Base-by-base conservation (phyloP, 2,797 vertebrate genomes). In the Tiaroga cobitis region DNA sequence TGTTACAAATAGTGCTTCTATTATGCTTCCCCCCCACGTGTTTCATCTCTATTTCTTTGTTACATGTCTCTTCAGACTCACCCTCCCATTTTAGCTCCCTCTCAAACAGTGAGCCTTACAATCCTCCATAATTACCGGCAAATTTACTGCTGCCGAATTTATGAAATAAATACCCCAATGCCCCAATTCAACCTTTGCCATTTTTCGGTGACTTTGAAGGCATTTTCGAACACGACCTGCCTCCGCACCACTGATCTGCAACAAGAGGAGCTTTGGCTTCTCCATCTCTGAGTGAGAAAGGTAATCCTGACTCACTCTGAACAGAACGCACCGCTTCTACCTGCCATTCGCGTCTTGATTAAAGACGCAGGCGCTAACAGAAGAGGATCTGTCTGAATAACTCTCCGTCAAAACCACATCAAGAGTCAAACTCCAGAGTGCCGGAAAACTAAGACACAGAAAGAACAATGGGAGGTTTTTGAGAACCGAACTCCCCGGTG, bases 271-370 rank as follows among this genome's bases (percentile, higher is more conserved):
- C 68, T 82, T 76, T 80, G 51, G 78, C 59, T 69, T 72, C 37
- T 70, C 46, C 51, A 24, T 68, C 80, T 39, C 39, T 8, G 46
- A 21, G 74, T 21, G 39, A 82, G 65, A 69, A 77, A 26, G 61
- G 29, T 83, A 87, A 87, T 89, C 81, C 83, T 83, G 80, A 84
- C 67, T 85, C 29, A 34, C 49, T 86, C 81, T 73, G 79, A 84
- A 83, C 81, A 56, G 70, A 67, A 67, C 61, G n/a, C 26, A n/a
- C 37, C 41, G 67, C 67, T 84, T 88, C 74, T 70, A 77, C 74
- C 82, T 87, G 80, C 86, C 85, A 82, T 43, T 70, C 67, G n/a
- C 6, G 34, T 73, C 77, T 81, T 85, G 78, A 84, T 89, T 87
- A 83, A 79, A 85, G 75, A 82, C 72, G 24, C 56, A 49, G 76